Percentiles rank a stretch among this genome's conserved stretches.
phyloP scores from a whole-genome alignment of 2,797 vertebrate species.

The Danio aesculapii region DNA sequence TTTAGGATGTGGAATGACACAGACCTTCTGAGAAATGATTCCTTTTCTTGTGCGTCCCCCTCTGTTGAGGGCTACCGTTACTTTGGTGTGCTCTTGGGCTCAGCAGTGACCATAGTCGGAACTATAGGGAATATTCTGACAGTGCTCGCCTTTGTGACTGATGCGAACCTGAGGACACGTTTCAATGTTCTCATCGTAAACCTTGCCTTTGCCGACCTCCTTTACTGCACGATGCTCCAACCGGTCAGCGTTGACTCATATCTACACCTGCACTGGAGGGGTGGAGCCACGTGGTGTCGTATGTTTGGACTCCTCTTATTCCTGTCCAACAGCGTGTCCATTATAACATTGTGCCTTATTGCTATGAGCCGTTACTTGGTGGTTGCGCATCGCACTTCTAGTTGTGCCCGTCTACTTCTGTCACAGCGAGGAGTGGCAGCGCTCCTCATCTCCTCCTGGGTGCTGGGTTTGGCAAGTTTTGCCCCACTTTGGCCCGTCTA shows the following conservation, averaged over 20 bases:
- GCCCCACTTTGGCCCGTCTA: conserved; percentile 85
- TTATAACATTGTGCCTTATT: conserved; percentile 87
- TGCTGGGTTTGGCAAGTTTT: conserved; percentile 80
- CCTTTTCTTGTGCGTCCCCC: conserved; percentile 85
- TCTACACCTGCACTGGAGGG: conserved; percentile 86
- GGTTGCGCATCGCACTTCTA: conserved; percentile 76
- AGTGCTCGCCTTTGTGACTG: conserved; percentile 80
- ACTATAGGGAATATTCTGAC: conserved; percentile 88
- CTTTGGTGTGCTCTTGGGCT: conserved; percentile 84
- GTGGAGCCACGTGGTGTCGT: conserved; percentile 78
- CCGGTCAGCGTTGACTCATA: conserved; percentile 89
- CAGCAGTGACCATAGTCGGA: conserved; percentile 80
- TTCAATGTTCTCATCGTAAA: conserved; percentile 91
- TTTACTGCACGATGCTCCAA: conserved; percentile 89
- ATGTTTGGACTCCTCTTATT: conserved; percentile 88
- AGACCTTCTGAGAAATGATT: conserved; percentile 67
- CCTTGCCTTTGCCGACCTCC: conserved; percentile 85
- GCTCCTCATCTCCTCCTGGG: conserved; percentile 80
- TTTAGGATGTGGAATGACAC: conserved; percentile 74
- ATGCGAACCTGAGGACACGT: conserved; percentile 81
- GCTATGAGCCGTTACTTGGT: conserved; percentile 86
- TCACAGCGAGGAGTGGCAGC: conserved; percentile 71
- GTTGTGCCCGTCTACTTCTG: conserved; percentile 84
- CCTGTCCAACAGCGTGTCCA: conserved; percentile 88
- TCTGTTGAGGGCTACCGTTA: conserved; percentile 85